Conservation (phyloP, 2,113 vertebrate species). For the Indicator maculatus region DNA sequence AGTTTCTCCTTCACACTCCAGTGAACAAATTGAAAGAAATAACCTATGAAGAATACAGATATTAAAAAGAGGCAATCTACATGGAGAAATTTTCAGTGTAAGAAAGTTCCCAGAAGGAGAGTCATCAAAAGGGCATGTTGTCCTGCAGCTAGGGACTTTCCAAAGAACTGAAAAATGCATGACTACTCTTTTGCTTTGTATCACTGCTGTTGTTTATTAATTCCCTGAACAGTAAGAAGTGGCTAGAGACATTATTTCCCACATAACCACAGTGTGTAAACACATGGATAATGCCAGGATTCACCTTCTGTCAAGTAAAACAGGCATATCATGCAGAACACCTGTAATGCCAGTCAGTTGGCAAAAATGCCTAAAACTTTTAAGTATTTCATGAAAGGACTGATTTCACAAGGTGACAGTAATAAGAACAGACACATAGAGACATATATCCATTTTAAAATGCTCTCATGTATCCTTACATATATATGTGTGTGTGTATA, state of each 20-base stretch:
- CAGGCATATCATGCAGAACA: conserved; percentile 42
- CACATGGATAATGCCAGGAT: conserved; percentile 51
- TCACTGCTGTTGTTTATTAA: conserved; percentile 46
- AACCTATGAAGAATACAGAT: background rate
- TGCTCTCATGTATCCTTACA: background rate
- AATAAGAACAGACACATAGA: conserved; percentile 30
- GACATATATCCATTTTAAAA: background rate
- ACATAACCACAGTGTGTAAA: conserved; percentile 24
- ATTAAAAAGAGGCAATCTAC: conserved; percentile 25
- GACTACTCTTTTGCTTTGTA: background rate
- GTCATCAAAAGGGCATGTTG: conserved; percentile 1
- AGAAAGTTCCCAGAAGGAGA: conserved; percentile 51
- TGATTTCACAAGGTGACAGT: conserved; percentile 27
- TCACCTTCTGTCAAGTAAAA: conserved; percentile 63
- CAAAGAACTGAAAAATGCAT: conserved; percentile 25
- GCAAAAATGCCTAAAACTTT: conserved; percentile 48
- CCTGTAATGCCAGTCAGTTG: conserved; percentile 57
- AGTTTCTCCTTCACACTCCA: conserved; percentile 38
- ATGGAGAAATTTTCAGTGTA: background rate
- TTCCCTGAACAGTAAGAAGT: conserved; percentile 41
- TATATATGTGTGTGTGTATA: background rate
- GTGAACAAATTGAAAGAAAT: conserved; percentile 8
- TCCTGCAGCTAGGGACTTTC: background rate
- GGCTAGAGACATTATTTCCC: conserved; percentile 34
- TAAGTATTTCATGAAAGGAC: conserved; percentile 58